Percentiles rank a stretch among this genome's conserved stretches.
Conservation (phyloP, 1,140 invertebrate species). For the Diorhabda carinulata region DNA sequence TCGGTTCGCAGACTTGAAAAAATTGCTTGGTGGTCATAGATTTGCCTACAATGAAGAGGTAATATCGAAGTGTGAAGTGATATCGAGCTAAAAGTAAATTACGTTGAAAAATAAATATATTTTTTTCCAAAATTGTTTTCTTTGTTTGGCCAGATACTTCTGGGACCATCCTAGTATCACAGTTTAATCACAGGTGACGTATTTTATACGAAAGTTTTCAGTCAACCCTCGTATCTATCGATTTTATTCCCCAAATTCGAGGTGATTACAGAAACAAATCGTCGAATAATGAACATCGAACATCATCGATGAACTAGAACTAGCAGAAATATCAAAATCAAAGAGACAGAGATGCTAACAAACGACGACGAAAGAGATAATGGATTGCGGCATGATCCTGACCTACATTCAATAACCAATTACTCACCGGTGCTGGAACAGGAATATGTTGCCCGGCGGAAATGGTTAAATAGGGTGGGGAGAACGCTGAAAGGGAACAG, state of each 20-base stretch:
- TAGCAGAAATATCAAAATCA: background rate
- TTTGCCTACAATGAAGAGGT: too few relatives aligned
- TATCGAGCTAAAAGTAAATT: too few relatives aligned
- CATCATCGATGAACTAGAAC: background rate
- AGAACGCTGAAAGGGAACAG: background rate
- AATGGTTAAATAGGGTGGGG: background rate
- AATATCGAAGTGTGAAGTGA: too few relatives aligned
- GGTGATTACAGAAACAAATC: background rate
- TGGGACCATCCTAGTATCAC: too few relatives aligned
- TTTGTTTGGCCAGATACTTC: too few relatives aligned
- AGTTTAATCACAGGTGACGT: too few relatives aligned
- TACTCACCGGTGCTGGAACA: background rate
- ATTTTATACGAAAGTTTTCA: too few relatives aligned
- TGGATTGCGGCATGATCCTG: background rate
- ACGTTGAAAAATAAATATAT: too few relatives aligned
- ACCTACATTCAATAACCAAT: constrained; percentile 2
- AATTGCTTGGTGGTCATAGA: too few relatives aligned
- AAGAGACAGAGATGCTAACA: background rate
- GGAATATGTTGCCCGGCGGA: constrained; percentile 1
- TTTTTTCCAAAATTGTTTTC: too few relatives aligned
- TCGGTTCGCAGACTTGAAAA: too few relatives aligned
- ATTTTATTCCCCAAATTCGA: background rate
- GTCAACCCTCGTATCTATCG: too few relatives aligned
- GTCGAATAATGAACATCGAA: background rate
- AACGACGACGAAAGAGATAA: background rate